phyloP scores from a whole-genome alignment of 2,888 invertebrate species.

The Eilema caniola region DNA sequence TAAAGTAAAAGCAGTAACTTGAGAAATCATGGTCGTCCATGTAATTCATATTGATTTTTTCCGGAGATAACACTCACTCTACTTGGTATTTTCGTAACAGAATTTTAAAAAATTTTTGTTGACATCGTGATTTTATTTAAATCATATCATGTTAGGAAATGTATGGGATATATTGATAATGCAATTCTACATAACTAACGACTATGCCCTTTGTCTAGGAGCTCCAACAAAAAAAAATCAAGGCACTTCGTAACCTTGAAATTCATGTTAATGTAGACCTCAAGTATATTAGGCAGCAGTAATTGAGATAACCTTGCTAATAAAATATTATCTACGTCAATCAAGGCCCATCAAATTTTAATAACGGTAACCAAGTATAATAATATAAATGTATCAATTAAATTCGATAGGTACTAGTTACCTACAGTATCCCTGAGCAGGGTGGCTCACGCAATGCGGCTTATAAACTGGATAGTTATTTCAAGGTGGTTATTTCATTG shows the following conservation, averaged over 20 bases:
- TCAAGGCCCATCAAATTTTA: neutral
- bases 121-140: no score
- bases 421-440: neutral
- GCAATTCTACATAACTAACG: no score
- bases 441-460: neutral
- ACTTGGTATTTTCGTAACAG: no score
- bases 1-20: neutral
- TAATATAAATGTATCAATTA: neutral
- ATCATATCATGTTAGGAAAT: no score
- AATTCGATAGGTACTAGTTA: no score
- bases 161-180: no score
- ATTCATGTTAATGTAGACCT: neutral
- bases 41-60: neutral
- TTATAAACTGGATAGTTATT: neutral
- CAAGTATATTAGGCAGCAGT: neutral
- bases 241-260: neutral
- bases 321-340: conserved; percentile 2
- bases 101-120: no score
- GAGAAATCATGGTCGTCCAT: neutral
- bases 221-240: no score
- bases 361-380: neutral
- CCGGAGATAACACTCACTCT: no score
- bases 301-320: conserved; percentile 4
- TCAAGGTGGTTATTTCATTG: neutral
- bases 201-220: no score